phyloP scores from a whole-genome alignment of 2,797 vertebrate species.

The Xenentodon cancila region DNA sequence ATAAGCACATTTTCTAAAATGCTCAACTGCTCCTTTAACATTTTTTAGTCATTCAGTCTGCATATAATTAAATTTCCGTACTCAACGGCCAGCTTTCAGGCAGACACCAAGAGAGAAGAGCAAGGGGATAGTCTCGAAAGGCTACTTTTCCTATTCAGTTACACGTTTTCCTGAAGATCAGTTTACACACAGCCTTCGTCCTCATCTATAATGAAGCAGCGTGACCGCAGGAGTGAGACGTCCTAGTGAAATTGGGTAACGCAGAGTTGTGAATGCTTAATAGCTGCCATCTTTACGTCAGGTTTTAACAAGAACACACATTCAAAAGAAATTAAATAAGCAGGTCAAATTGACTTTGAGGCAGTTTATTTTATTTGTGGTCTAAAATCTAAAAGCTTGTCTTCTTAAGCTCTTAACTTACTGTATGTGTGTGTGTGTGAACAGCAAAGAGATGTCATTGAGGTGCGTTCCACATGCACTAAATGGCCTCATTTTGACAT shows the following conservation, averaged over 20 bases:
- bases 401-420: no score
- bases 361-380: no score
- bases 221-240: slow-evolving; percentile 25
- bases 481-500: slow-evolving; percentile 3
- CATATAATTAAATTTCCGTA: slow-evolving; percentile 29
- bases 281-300: slow-evolving; percentile 2
- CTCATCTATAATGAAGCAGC: slow-evolving; percentile 75
- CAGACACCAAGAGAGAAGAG: slow-evolving; percentile 35
- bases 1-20: no score
- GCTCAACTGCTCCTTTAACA: no score
- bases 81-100: slow-evolving; percentile 18
- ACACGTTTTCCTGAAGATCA: slow-evolving; percentile 61
- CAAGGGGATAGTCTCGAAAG: slow-evolving; percentile 49
- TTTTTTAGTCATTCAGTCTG: slow-evolving; percentile 6
- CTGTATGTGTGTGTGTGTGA: not conserved
- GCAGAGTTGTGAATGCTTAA: slow-evolving; percentile 1
- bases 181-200: slow-evolving; percentile 54
- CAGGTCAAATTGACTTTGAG: no score
- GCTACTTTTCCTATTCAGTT: slow-evolving; percentile 67
- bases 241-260: slow-evolving; percentile 9
- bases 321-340: not conserved
- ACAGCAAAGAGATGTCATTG: not conserved
- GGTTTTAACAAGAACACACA: slow-evolving; percentile 6
- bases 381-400: no score
- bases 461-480: not conserved